Base-by-base conservation (phyloP, 2,888 invertebrate species). In the Caenorhabditis drosophilae region DNA sequence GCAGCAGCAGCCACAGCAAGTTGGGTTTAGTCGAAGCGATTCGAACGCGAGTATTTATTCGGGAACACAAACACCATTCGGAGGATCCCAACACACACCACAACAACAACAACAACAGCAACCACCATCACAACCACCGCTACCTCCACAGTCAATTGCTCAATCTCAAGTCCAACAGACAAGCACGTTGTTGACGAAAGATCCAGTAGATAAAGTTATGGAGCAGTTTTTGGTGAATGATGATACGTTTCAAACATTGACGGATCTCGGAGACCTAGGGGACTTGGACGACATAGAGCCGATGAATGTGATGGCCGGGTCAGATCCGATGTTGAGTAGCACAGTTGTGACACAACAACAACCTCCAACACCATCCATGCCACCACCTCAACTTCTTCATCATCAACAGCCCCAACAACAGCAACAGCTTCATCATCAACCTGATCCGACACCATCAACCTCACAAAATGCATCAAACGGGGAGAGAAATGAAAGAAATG, bases 271-370 rank as follows among this genome's bases (percentile, higher is more conserved):
- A 11, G 67, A 68, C 47, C 49, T 73, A 20, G 68, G 53, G 9
- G 68, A 72, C 47, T 51, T 72, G 23, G 70, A 63, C 23, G 66
- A 70, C 15, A 62, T 66, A 2, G 73, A 67, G 35, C 67, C 69
- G 35, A 58, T 69, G 63, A 36, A 54, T 25, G n/a, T n/a, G n/a
- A 51, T 51, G 26, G 12, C 7, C 12, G 31, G 31, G 12, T 31
- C 31, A 12, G 31, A 31, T 6, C 31, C 27, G 48, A 45, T 31
- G 42, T 47, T 15, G 51, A n/a, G n/a, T n/a, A n/a, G n/a, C n/a
- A 26, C 38, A 31, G 12, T 6, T 31, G 7, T 31, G 31, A 31
- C 31, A 31, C 31, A 31, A n/a, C n/a, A n/a, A n/a, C n/a, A n/a
- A n/a, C n/a, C n/a, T n/a, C n/a, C n/a, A n/a, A n/a, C n/a, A n/a